Percentiles rank a stretch among this genome's conserved stretches.
Evolutionary conservation across 2,888 invertebrate genomes (phyloP).

Genomic region (Mactromeris polynyma): DNA sequence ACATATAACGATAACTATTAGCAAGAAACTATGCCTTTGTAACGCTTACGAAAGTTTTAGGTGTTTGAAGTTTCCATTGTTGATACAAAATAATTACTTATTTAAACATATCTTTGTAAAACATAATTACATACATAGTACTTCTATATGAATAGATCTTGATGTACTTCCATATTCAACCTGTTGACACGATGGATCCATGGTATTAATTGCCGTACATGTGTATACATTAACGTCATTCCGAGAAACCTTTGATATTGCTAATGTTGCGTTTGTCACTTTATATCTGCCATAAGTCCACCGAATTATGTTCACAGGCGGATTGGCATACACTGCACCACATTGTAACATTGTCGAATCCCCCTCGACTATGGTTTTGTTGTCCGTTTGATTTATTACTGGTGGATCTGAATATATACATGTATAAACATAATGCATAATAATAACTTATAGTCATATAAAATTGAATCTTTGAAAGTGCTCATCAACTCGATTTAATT

Average conservation of each 20-base stretch:
- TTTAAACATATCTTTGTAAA: too few relatives aligned
- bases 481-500: too few relatives aligned
- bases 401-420: not conserved
- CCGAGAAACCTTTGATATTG: not conserved
- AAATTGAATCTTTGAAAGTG: too few relatives aligned
- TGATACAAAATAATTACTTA: too few relatives aligned
- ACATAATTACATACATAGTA: not conserved
- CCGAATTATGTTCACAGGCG: not conserved
- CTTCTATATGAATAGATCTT: not conserved
- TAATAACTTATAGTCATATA: too few relatives aligned
- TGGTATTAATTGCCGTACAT: not conserved
- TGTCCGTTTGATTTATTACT: not conserved
- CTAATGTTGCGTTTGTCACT: not conserved
- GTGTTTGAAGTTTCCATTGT: too few relatives aligned
- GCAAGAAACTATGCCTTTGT: too few relatives aligned
- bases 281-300: not conserved
- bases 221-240: constrained; percentile 10
- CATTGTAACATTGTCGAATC: not conserved
- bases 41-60: too few relatives aligned
- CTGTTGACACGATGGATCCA: not conserved
- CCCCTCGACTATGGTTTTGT: not conserved
- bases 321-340: not conserved
- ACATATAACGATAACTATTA: too few relatives aligned
- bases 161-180: not conserved
- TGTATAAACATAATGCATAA: too few relatives aligned